phyloP scores from a whole-genome alignment of 2,797 vertebrate genomes.

The Phalloptychus januarius region DNA sequence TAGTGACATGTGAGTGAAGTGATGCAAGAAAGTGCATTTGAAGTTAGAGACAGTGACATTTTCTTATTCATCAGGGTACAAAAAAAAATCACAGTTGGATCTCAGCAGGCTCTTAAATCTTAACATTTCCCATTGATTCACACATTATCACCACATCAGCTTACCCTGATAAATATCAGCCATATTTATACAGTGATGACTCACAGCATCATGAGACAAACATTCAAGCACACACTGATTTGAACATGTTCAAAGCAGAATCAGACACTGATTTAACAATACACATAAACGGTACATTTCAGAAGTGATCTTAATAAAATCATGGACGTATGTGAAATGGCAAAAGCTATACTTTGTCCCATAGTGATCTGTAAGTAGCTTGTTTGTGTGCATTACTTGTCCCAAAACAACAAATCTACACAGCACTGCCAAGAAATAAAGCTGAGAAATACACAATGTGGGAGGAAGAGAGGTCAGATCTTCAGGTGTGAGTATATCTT shows the following conservation, averaged over 20 bases:
- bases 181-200: slow-evolving; percentile 70
- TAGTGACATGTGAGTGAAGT: slow-evolving; percentile 63
- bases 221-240: slow-evolving; percentile 61
- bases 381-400: slow-evolving; percentile 51
- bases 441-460: slow-evolving; percentile 45
- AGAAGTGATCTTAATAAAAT: slow-evolving; percentile 52
- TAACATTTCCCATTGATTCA: slow-evolving; percentile 28
- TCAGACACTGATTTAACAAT: slow-evolving; percentile 59
- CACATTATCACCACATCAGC: slow-evolving; percentile 30
- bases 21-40: slow-evolving; percentile 72
- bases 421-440: slow-evolving; percentile 39
- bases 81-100: slow-evolving; percentile 11
- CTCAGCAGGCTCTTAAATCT: slow-evolving; percentile 23
- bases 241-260: slow-evolving; percentile 58
- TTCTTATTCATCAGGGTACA: slow-evolving; percentile 48
- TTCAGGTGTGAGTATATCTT: slow-evolving; percentile 32
- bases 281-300: slow-evolving; percentile 55
- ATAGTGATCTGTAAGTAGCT: slow-evolving; percentile 53
- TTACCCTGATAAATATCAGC: slow-evolving; percentile 61
- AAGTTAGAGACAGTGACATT: slow-evolving; percentile 60
- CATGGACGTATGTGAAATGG: slow-evolving; percentile 39
- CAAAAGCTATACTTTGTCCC: slow-evolving; percentile 15
- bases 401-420: slow-evolving; percentile 49
- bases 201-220: slow-evolving; percentile 71
- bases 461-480: slow-evolving; percentile 32